These are phyloP conservation scores for Coptodon bakossiorum DNA, from an alignment of 2,113 vertebrate genomes.

Conservation along the genomic window DNA sequence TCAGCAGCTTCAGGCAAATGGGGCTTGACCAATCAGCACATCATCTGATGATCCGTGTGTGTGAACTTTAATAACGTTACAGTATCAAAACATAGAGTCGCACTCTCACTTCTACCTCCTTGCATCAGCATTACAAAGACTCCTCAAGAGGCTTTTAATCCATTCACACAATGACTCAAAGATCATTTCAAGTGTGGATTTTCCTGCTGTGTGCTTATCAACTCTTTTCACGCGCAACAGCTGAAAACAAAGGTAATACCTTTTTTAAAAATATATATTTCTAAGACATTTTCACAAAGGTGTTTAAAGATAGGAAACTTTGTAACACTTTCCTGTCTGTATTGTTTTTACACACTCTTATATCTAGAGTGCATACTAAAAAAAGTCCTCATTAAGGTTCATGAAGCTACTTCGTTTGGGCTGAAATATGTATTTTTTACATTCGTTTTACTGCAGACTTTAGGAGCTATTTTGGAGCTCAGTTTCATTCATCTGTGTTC, in stretches of 20 bases:
- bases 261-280: neutral
- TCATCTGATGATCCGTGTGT: neutral
- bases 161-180: neutral
- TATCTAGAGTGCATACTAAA: neutral
- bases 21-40: neutral
- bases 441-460: neutral
- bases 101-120: neutral
- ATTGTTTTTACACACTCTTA: neutral
- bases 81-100: accelerated
- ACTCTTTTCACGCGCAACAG: accelerated
- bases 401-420: accelerated
- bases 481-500: neutral
- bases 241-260: neutral
- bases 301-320: neutral
- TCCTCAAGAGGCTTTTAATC: neutral
- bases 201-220: neutral
- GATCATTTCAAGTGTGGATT: neutral
- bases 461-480: neutral
- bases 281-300: accelerated
- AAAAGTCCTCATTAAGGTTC: accelerated
- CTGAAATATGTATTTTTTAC: neutral
- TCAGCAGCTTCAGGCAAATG: neutral
- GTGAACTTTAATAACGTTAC: neutral
- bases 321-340: neutral
- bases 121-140: neutral